Evolutionary conservation across 2,888 invertebrate species (phyloP).

Genomic region (Metellina segmentata): DNA sequence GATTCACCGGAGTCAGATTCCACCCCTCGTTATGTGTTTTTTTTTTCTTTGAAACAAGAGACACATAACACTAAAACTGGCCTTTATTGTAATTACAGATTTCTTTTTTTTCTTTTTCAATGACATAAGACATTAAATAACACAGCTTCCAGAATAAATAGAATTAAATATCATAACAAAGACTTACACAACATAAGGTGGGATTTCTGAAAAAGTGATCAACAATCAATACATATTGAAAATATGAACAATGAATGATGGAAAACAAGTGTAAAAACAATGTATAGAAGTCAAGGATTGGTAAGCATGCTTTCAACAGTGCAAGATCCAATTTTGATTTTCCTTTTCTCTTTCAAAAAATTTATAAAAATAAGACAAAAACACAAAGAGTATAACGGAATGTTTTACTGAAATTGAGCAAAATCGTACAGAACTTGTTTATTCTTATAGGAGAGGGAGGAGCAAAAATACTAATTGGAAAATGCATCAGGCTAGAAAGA

Average conservation of each 20-base stretch:
- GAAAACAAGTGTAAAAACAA: slow-evolving; percentile 65
- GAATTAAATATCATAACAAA: slow-evolving; percentile 77
- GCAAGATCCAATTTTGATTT: neutral
- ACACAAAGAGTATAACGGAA: slow-evolving; percentile 27
- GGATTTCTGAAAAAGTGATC: slow-evolving; percentile 72
- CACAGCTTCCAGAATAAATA: slow-evolving; percentile 77
- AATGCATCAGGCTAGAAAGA: too few species aligned
- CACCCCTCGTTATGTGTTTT: too few species aligned
- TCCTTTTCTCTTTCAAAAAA: neutral
- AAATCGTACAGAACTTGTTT: neutral
- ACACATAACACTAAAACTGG: slow-evolving; percentile 77
- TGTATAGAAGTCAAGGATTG: slow-evolving; percentile 57
- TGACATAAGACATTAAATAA: slow-evolving; percentile 74
- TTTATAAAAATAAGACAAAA: neutral
- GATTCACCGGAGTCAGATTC: too few species aligned
- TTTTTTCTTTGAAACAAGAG: neutral
- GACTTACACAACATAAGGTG: slow-evolving; percentile 75
- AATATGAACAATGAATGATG: slow-evolving; percentile 70
- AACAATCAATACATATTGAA: slow-evolving; percentile 72
- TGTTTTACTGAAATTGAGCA: slow-evolving; percentile 23
- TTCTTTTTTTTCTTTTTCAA: slow-evolving; percentile 50
- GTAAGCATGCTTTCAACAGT: slow-evolving; percentile 17
- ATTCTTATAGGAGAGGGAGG: neutral
- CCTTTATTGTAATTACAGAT: slow-evolving; percentile 76
- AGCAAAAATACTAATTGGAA: too few species aligned